Base-by-base conservation (phyloP, 2,797 vertebrate genomes). In the Hyperoplus lanceolatus region DNA sequence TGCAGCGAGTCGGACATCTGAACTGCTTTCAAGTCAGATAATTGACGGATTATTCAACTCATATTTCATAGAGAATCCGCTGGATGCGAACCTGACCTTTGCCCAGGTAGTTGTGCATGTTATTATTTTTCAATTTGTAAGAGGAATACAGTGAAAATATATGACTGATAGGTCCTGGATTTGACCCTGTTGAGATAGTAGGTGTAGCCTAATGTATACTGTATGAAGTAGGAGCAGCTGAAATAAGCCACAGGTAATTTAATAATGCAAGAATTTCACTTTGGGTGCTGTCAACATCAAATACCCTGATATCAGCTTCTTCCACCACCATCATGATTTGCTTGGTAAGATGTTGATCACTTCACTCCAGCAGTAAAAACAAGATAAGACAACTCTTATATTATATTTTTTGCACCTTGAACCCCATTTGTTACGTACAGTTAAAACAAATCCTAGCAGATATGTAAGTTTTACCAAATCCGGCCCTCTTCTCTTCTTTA, bases 1-100 rank as follows among this genome's bases (percentile, higher is more conserved):
- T 0, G 68, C 70, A 50, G 71, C 48, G 48, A 46, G 70, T 50
- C 45, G 50, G 81, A 64, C 75, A 57, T 75, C 75, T 80, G 73
- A 81, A 39, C 62, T 58, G 36, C 66, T 38, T 4, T 76, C 50
- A 72, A 49, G 73, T 69, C 73, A 16, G n/a, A 21, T 29, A 61
- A 12, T 6, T 2, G 51, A 9, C 15, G 29, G 77, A 81, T 14
- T 12, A 51, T n/a, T 56, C 0, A 8, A 3, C n/a, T 7, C 0
- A 3, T 9, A 11, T 56, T n/a, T 46, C 4, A 39, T 4, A 16
- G 1, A 68, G 15, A 6, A 13, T 6, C 10, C 41, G 6, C 16
- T 50, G 61, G 38, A 66, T 62, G 70, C 15, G 12, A 42, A 42
- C 57, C 14, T n/a, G 29, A 75, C 9, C 51, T 18, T 42, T 58